Conservation (phyloP, 2,888 invertebrate genomes). For the Eristalis intricaria region DNA sequence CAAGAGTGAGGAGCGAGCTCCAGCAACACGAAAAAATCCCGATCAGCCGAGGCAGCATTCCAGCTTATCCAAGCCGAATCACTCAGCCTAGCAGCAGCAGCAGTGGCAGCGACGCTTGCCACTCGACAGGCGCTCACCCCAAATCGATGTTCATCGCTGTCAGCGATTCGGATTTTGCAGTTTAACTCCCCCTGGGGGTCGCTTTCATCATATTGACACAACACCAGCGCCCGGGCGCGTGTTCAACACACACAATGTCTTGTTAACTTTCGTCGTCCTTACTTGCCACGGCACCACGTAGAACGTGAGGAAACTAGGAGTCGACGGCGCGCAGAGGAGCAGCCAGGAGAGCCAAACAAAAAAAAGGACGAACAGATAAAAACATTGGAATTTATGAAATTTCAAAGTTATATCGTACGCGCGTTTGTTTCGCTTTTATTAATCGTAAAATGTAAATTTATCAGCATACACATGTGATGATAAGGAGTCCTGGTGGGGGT, state of each 20-base stretch:
- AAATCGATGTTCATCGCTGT: constrained; percentile 65
- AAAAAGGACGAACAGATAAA: constrained; percentile 29
- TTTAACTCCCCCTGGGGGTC: constrained; percentile 61
- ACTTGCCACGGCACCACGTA: background rate
- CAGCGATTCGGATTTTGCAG: constrained; percentile 66
- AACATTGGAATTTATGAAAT: constrained; percentile 69
- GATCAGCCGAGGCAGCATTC: constrained; percentile 22
- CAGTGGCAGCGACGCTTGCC: background rate
- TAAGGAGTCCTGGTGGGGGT: constrained; percentile 8
- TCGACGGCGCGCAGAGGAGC: background rate
- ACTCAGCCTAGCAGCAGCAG: background rate
- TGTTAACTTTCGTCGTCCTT: constrained; percentile 45
- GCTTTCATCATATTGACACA: constrained; percentile 68
- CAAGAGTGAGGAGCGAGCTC: constrained; percentile 6
- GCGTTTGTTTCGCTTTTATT: constrained; percentile 66
- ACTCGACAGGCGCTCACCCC: background rate
- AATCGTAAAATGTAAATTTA: constrained; percentile 70
- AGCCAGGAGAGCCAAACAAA: background rate
- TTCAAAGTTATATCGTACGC: constrained; percentile 61
- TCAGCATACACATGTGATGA: constrained; percentile 50
- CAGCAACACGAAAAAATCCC: background rate
- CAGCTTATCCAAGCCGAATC: constrained; percentile 39
- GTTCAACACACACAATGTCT: constrained; percentile 68
- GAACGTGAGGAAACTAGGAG: constrained; percentile 6
- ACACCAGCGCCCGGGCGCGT: constrained; percentile 42